A percentile compares a stretch with the other conserved stretches of the same genome.
Conservation (phyloP, 37 sponge, comb jelly and placozoan species). For the Agelas oroides region DNA sequence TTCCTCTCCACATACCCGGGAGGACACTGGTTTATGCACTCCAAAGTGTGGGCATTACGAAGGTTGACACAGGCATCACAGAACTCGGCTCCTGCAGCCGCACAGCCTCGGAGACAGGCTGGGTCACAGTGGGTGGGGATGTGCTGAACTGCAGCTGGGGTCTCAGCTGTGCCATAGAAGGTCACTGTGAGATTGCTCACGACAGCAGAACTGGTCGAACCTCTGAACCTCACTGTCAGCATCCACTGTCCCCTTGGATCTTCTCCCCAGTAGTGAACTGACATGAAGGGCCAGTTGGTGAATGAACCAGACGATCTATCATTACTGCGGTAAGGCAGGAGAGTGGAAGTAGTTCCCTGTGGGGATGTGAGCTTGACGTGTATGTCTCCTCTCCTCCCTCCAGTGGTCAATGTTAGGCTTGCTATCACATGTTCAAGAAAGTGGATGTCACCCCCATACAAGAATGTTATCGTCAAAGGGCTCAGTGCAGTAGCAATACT, state of each 20-base stretch:
- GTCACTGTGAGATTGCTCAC: too few relatives aligned
- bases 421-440: conserved; percentile 81
- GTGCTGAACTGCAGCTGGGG: too few relatives aligned
- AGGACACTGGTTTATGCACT: conserved; percentile 58
- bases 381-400: conserved; percentile 71
- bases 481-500: too few relatives aligned
- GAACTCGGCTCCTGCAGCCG: conserved; percentile 3
- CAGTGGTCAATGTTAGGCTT: neutral
- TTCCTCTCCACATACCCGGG: too few relatives aligned
- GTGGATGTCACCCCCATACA: neutral
- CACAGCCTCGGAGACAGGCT: conserved; percentile 52
- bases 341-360: conserved; percentile 61
- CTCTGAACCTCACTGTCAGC: neutral
- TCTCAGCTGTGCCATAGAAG: too few relatives aligned
- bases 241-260: conserved; percentile 73
- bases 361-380: conserved; percentile 79
- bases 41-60: conserved; percentile 39
- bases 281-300: conserved; percentile 79
- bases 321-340: conserved; percentile 42
- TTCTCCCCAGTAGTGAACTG: conserved; percentile 82
- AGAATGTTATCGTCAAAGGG: neutral
- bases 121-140: conserved; percentile 34
- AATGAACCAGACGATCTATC: conserved; percentile 50
- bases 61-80: conserved; percentile 63
- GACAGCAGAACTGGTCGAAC: too few relatives aligned